Conservation (phyloP, 2,888 invertebrate genomes). For the Crocallis elinguaria region DNA sequence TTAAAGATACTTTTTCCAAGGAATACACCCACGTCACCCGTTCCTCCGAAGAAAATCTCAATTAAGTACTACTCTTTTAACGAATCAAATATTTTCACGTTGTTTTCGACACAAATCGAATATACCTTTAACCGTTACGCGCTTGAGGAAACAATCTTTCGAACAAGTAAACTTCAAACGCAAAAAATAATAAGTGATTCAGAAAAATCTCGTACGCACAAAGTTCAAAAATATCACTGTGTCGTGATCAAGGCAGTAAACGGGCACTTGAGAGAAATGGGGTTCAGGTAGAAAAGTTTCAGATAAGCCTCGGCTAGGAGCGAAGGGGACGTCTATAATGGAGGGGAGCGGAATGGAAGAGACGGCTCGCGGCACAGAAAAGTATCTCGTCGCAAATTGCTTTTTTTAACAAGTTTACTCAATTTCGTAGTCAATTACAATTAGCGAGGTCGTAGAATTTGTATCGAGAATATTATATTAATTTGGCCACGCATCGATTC, state of each 20-base stretch:
- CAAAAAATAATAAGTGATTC: slow-evolving; percentile 36
- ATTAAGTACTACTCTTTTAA: too few relatives aligned
- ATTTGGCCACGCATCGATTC: slow-evolving; percentile 31
- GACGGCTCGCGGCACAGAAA: slow-evolving; percentile 46
- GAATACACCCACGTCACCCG: background rate
- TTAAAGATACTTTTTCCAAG: too few relatives aligned
- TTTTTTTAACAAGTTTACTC: slow-evolving; percentile 54
- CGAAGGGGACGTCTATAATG: slow-evolving; percentile 40
- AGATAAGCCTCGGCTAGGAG: slow-evolving; percentile 37
- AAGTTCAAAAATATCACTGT: slow-evolving; percentile 55
- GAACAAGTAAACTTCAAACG: slow-evolving; percentile 33
- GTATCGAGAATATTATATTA: slow-evolving; percentile 51
- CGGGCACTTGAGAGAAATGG: slow-evolving; percentile 61
- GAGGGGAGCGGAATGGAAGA: slow-evolving; percentile 53
- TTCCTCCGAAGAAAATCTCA: background rate
- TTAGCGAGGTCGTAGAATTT: slow-evolving; percentile 42
- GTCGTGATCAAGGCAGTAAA: slow-evolving; percentile 56
- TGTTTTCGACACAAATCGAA: background rate
- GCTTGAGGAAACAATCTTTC: slow-evolving; percentile 5
- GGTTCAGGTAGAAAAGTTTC: slow-evolving; percentile 53
- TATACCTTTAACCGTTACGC: background rate
- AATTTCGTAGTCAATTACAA: slow-evolving; percentile 46
- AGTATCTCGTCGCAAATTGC: slow-evolving; percentile 52
- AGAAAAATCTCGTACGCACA: slow-evolving; percentile 40
- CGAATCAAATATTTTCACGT: background rate